Conservation (phyloP, 35 echinoderm and acorn worm genomes). For the Apostichopus parvimensis region DNA sequence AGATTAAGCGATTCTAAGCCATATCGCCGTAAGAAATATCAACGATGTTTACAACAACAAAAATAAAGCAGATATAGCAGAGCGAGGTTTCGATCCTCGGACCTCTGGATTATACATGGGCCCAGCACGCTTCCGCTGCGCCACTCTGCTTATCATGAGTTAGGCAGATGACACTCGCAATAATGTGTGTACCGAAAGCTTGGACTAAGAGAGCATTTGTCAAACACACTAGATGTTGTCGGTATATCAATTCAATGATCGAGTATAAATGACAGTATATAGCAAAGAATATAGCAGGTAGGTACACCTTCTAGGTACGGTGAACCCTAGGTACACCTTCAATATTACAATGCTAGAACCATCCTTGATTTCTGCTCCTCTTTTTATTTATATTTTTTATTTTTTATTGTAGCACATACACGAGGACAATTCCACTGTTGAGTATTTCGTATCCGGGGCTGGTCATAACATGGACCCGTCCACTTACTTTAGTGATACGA, state of each 20-base stretch:
- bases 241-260: no score
- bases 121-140: constrained; percentile 82
- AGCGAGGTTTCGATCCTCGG: constrained; percentile 83
- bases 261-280: no score
- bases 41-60: no score
- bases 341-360: not conserved
- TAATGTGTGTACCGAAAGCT: no score
- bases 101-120: constrained; percentile 81
- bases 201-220: no score
- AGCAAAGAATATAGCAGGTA: not conserved
- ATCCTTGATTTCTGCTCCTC: not conserved
- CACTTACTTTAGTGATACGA: not conserved
- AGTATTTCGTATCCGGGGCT: constrained; percentile 69
- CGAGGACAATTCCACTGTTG: constrained; percentile 38
- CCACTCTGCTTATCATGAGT: constrained; percentile 53
- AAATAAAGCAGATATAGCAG: constrained; percentile 9
- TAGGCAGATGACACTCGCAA: no score
- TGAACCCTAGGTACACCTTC: not conserved
- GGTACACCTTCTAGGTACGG: not conserved
- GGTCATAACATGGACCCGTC: constrained; percentile 56
- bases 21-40: no score
- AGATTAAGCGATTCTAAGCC: no score
- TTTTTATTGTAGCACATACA: constrained; percentile 59
- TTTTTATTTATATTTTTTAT: not conserved
- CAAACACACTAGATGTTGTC: no score